Percentiles rank a stretch among this genome's conserved stretches.
Evolutionary conservation across 2,113 vertebrate genomes (phyloP).

Genomic region (Pandion haliaetus): DNA sequence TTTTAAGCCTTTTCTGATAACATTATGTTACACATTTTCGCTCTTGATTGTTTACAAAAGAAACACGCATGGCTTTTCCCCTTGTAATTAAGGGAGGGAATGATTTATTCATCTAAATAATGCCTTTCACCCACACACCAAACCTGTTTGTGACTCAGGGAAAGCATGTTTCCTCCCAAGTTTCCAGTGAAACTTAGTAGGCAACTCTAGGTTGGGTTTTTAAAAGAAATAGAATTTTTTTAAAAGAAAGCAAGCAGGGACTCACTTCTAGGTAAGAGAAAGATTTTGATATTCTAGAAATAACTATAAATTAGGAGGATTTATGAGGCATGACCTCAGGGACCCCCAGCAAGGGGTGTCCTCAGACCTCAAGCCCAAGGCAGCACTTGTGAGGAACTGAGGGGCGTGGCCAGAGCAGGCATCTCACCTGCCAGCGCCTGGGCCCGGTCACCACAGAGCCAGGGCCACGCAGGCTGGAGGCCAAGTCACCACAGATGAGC

Average conservation of each 20-base stretch:
- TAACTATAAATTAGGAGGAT: neutral
- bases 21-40: neutral
- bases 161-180: neutral
- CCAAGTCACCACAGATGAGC: neutral
- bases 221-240: neutral
- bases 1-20: neutral
- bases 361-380: neutral
- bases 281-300: neutral
- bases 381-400: accelerated
- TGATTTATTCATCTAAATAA: neutral
- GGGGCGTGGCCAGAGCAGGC: accelerated
- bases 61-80: neutral
- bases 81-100: neutral
- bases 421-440: accelerated
- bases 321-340: neutral
- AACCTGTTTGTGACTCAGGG: neutral
- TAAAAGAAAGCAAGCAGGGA: neutral
- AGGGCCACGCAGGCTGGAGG: neutral
- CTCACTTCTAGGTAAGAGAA: neutral
- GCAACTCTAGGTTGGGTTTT: neutral
- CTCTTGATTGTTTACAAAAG: neutral
- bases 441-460: neutral
- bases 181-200: neutral
- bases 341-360: neutral
- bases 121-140: neutral